A percentile compares a stretch with the other conserved stretches of the same genome.
Evolutionary conservation across 2,797 vertebrate species (phyloP).

Genomic region (Psittacula echo): DNA sequence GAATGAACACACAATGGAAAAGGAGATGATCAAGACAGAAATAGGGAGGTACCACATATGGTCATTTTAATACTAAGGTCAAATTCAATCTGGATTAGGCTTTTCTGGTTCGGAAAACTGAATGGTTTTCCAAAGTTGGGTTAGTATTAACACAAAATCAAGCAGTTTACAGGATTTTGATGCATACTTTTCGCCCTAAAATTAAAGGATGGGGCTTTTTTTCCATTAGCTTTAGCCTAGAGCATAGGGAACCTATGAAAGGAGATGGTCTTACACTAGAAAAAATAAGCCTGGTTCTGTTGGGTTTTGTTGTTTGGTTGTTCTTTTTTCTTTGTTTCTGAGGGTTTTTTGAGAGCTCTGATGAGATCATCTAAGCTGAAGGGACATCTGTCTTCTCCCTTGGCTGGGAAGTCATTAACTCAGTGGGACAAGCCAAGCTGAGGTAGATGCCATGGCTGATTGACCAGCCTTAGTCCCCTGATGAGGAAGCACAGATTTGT

Average conservation of each 20-base stretch:
- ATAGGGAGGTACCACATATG: background rate
- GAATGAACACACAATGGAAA: background rate
- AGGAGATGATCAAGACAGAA: background rate
- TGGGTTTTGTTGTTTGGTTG: background rate
- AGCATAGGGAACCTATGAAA: background rate
- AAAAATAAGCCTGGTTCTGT: background rate
- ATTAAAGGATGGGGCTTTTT: background rate
- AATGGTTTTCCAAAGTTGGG: background rate
- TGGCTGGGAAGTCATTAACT: background rate
- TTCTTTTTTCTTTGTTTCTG: background rate
- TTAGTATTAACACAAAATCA: background rate
- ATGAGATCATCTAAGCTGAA: background rate
- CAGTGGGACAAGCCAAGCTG: background rate
- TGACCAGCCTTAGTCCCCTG: background rate
- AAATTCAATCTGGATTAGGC: background rate
- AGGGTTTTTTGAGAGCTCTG: fast-evolving
- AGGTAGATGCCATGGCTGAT: background rate
- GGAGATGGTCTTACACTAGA: background rate
- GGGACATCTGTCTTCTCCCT: background rate
- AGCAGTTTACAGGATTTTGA: background rate
- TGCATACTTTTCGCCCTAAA: background rate
- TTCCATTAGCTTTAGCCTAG: background rate
- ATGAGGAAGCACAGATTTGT: background rate
- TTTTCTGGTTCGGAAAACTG: background rate
- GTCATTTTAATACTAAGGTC: background rate